phyloP scores from a whole-genome alignment of 2,797 vertebrate genomes.

The Protonibea diacanthus region DNA sequence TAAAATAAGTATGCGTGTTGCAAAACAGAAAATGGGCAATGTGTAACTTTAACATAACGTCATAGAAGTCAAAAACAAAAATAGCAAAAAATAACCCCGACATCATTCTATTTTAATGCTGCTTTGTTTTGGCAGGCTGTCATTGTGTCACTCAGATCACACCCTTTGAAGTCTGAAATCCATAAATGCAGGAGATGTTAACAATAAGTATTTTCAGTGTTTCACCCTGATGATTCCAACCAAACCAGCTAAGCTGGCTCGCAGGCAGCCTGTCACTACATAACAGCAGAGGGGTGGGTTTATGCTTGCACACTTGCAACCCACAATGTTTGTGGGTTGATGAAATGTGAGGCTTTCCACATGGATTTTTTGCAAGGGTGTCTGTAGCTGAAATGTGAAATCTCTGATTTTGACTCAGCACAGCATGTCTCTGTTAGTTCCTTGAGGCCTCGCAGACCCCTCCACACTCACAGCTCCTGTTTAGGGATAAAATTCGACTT shows the following conservation, averaged over 20 bases:
- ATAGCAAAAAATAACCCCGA: slow-evolving; percentile 21
- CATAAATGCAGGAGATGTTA: slow-evolving; percentile 43
- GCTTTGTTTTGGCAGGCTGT: slow-evolving; percentile 45
- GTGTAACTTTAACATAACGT: slow-evolving; percentile 15
- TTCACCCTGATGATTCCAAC: slow-evolving; percentile 49
- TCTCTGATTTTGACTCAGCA: slow-evolving; percentile 50
- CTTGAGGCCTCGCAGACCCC: slow-evolving; percentile 45
- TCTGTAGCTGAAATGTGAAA: slow-evolving; percentile 51
- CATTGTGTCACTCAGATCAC: slow-evolving; percentile 48
- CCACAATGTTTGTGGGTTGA: slow-evolving; percentile 52
- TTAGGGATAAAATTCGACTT: slow-evolving; percentile 38
- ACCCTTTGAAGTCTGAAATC: slow-evolving; percentile 52
- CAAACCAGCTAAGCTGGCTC: slow-evolving; percentile 44
- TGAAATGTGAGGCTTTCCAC: slow-evolving; percentile 56
- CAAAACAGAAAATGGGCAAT: not conserved
- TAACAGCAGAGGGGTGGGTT: slow-evolving; percentile 50
- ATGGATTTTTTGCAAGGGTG: slow-evolving; percentile 55
- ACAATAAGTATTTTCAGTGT: slow-evolving; percentile 46
- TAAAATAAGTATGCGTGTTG: not conserved
- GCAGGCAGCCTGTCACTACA: slow-evolving; percentile 49
- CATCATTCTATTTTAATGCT: slow-evolving; percentile 35
- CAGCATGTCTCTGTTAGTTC: slow-evolving; percentile 51
- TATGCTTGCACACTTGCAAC: slow-evolving; percentile 38
- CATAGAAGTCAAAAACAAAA: slow-evolving; percentile 20
- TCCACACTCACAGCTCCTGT: slow-evolving; percentile 34